These are phyloP conservation scores for Avahi laniger DNA, from an alignment of 2,797 vertebrate species.

Conservation along the genomic window DNA sequence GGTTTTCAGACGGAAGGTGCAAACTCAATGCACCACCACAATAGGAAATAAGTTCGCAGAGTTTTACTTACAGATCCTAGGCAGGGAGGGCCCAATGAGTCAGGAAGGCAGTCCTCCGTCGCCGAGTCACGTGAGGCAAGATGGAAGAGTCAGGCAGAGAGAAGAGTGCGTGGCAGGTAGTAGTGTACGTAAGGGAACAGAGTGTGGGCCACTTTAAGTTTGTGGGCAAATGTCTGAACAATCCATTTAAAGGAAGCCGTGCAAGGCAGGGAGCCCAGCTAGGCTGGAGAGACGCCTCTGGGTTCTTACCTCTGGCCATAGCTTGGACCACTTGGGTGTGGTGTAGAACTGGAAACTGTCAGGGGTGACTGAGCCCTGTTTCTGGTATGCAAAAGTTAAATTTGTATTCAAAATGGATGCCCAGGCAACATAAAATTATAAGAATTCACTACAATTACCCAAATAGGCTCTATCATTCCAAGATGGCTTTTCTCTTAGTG, in stretches of 20 bases:
- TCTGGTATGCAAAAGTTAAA: background rate
- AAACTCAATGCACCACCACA: background rate
- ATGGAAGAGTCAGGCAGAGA: background rate
- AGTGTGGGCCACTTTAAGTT: background rate
- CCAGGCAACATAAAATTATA: background rate
- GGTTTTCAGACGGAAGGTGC: background rate
- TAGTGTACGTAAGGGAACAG: background rate
- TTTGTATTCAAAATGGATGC: background rate
- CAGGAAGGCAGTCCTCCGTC: background rate
- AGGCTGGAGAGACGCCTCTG: background rate
- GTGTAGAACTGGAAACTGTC: background rate
- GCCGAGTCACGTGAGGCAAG: background rate
- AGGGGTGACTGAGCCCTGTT: background rate
- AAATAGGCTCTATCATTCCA: background rate
- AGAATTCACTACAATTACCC: background rate
- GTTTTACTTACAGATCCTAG: background rate
- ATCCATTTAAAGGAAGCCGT: background rate
- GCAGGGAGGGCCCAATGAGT: background rate
- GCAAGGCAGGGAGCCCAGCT: background rate
- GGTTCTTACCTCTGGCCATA: background rate
- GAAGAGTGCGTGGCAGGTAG: background rate
- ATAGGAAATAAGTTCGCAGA: background rate
- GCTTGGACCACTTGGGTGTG: background rate
- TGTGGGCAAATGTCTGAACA: too few relatives aligned
- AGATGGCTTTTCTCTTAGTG: background rate